Percentiles rank a stretch among this genome's conserved stretches.
Conservation (phyloP, 2,797 vertebrate species). For the Myotis daubentonii region DNA sequence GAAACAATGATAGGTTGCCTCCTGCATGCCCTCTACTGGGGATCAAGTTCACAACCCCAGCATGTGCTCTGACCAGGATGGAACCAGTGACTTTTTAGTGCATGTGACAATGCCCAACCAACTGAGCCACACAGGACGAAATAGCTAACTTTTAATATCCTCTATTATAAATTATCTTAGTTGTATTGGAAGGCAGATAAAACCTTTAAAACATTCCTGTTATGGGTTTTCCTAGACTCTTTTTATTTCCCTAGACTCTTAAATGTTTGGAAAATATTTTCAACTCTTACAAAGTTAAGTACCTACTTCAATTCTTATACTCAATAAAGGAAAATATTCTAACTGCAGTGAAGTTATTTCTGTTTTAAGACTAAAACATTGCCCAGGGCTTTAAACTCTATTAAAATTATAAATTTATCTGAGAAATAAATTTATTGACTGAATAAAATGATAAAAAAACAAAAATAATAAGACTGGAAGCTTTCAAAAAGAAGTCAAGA, state of each 20-base stretch:
- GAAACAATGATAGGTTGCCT: too few relatives aligned
- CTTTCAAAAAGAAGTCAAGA: constrained; percentile 53
- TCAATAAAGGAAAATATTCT: constrained; percentile 21
- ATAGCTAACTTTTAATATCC: constrained; percentile 17
- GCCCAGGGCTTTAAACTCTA: neutral
- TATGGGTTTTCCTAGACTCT: neutral
- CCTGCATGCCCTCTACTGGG: too few relatives aligned
- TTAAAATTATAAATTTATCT: constrained; percentile 19
- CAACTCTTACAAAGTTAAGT: neutral
- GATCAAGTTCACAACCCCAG: too few relatives aligned
- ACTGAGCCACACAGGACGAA: neutral
- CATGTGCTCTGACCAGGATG: too few relatives aligned
- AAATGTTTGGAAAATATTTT: neutral
- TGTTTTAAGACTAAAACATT: constrained; percentile 39
- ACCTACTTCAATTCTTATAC: neutral
- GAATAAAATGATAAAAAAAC: constrained; percentile 5
- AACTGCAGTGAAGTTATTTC: neutral
- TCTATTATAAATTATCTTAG: constrained; percentile 4
- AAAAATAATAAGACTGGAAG: constrained; percentile 20
- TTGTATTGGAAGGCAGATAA: neutral
- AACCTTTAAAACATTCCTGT: constrained; percentile 8
- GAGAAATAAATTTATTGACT: constrained; percentile 25
- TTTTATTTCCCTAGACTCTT: neutral
- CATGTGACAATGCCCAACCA: too few relatives aligned
- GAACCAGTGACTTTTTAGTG: too few relatives aligned